A percentile compares a stretch with the other conserved stretches of the same genome.
These are phyloP conservation scores for Lucinisca nassula DNA, from an alignment of 2,888 invertebrate genomes.

Conservation along the genomic window DNA sequence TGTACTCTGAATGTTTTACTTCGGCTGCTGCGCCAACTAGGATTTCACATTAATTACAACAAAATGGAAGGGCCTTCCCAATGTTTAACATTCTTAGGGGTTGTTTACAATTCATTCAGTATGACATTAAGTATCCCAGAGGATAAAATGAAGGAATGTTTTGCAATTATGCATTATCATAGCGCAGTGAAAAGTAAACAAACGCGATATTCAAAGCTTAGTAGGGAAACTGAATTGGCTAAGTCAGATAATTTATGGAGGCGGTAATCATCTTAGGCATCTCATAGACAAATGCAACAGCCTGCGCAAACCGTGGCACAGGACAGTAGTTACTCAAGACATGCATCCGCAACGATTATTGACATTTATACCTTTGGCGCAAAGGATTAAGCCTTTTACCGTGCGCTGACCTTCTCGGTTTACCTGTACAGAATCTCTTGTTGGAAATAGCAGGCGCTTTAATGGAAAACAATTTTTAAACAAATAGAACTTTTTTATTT, in stretches of 20 bases:
- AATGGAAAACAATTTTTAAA: too few species aligned
- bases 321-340: conserved; percentile 1
- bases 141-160: not conserved
- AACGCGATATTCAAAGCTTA: conserved; percentile 13
- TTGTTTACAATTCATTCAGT: not conserved
- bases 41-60: conserved; percentile 32
- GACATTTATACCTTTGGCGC: too few species aligned
- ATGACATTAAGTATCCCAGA: not conserved
- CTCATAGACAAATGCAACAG: not conserved
- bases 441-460: too few species aligned
- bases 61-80: conserved; percentile 21
- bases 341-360: too few species aligned
- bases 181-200: not conserved
- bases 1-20: not conserved
- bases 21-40: conserved; percentile 4
- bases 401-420: too few species aligned
- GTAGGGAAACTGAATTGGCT: conserved; percentile 26
- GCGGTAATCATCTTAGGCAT: conserved; percentile 9
- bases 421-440: too few species aligned
- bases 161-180: not conserved
- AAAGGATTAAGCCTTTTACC: too few species aligned
- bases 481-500: too few species aligned
- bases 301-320: not conserved
- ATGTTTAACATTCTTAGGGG: not conserved
- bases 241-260: conserved; percentile 13